Evolutionary conservation across 2,797 vertebrate species (phyloP).

Genomic region (Phataginus tricuspis): DNA sequence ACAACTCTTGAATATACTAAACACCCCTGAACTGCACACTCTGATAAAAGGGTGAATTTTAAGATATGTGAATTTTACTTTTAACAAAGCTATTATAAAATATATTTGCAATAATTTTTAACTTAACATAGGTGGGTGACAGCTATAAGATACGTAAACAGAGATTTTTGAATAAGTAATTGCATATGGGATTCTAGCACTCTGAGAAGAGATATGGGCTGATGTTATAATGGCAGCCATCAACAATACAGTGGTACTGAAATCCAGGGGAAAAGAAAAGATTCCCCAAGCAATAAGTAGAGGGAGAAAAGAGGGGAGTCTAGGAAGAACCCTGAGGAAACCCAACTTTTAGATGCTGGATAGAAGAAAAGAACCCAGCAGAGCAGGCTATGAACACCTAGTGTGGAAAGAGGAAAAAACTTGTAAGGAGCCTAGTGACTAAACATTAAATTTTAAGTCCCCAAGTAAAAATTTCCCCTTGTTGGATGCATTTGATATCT

Average conservation of each 20-base stretch:
- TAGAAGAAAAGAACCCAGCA: background rate
- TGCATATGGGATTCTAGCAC: background rate
- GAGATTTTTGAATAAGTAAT: slow-evolving; percentile 1
- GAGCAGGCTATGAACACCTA: background rate
- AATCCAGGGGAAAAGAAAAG: background rate
- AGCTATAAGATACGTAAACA: background rate
- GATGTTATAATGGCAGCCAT: slow-evolving; percentile 12
- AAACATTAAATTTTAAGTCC: background rate
- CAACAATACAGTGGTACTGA: background rate
- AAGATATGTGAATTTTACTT: background rate
- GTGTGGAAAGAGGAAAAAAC: background rate
- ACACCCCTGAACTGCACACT: background rate
- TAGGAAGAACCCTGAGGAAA: slow-evolving; percentile 25
- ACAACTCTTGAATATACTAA: slow-evolving; percentile 12
- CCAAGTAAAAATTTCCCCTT: background rate
- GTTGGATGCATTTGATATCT: background rate
- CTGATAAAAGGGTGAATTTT: background rate
- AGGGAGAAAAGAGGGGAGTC: background rate
- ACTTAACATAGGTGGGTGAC: background rate
- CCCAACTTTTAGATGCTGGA: background rate
- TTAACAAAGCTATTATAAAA: background rate
- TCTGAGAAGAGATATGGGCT: background rate
- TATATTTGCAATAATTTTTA: background rate
- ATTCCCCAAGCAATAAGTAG: background rate
- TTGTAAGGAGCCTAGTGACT: background rate